A percentile compares a stretch with the other conserved stretches of the same genome.
phyloP scores from a whole-genome alignment of 2,113 vertebrate genomes.

The Theropithecus gelada region DNA sequence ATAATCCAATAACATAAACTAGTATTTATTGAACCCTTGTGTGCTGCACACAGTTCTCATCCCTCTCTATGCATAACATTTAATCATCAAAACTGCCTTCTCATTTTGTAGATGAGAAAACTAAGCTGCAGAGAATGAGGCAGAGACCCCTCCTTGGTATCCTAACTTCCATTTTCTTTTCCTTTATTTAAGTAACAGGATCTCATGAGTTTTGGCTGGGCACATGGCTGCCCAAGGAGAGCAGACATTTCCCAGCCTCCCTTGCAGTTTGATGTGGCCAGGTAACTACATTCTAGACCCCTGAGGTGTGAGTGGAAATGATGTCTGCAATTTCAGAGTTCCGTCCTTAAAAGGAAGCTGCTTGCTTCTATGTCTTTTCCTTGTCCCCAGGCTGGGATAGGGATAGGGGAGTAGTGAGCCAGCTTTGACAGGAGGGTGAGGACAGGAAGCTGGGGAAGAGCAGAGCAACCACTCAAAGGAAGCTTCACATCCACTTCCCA shows the following conservation, averaged over 20 bases:
- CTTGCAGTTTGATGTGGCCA: not conserved
- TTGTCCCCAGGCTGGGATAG: not conserved
- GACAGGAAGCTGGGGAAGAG: not conserved
- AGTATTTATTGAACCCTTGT: not conserved
- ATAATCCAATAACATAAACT: not conserved
- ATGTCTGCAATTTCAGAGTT: not conserved
- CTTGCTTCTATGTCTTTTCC: not conserved
- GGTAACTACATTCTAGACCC: not conserved
- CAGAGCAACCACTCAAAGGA: not conserved
- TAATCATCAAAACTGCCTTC: not conserved
- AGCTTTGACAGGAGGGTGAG: not conserved
- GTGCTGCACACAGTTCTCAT: not conserved
- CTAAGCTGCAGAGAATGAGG: not conserved
- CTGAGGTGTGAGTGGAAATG: not conserved
- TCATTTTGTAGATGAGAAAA: not conserved
- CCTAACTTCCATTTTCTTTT: not conserved
- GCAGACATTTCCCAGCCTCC: not conserved
- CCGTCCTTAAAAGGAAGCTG: not conserved
- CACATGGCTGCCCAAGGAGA: not conserved
- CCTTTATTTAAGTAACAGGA: not conserved
- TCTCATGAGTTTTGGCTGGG: not conserved
- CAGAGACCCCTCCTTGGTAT: not conserved
- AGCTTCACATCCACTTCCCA: not conserved
- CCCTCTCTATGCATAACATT: not conserved
- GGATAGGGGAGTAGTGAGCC: not conserved